These are phyloP conservation scores for Sarcophaga subvicina DNA, from an alignment of 2,888 invertebrate genomes.

Conservation along the genomic window DNA sequence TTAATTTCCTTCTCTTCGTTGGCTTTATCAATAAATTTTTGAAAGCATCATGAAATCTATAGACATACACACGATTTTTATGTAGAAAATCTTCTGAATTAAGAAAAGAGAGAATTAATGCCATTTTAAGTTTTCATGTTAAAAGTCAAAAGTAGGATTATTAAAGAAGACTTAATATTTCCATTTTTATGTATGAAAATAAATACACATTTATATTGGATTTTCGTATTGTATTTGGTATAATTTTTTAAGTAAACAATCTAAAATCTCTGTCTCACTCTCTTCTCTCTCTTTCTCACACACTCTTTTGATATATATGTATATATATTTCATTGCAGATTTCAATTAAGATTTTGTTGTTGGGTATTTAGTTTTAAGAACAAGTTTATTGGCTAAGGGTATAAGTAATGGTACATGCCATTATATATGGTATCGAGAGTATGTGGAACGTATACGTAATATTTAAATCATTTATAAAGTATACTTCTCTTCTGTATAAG, in stretches of 20 bases:
- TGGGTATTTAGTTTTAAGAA: constrained; percentile 34
- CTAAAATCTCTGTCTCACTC: neutral
- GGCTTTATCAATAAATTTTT: too few species aligned
- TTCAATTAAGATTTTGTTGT: constrained; percentile 65
- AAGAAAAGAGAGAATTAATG: neutral
- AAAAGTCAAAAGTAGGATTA: constrained; percentile 64
- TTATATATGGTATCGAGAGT: too few species aligned
- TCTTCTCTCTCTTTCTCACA: too few species aligned
- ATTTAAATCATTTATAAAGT: too few species aligned
- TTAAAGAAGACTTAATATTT: constrained; percentile 41
- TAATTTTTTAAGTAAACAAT: constrained; percentile 50
- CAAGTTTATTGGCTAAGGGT: neutral
- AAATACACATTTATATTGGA: constrained; percentile 24
- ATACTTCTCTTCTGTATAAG: too few species aligned
- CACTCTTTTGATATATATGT: too few species aligned
- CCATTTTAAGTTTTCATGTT: constrained; percentile 49
- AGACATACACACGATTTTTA: too few species aligned
- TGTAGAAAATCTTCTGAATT: neutral
- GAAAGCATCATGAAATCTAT: too few species aligned
- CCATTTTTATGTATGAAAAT: constrained; percentile 21
- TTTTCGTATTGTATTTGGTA: neutral
- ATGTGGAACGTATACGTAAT: too few species aligned
- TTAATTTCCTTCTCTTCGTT: too few species aligned
- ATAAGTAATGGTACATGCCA: neutral
- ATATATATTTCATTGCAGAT: constrained; percentile 58